Conservation (phyloP, 2,888 invertebrate genomes). For the Tenthredo livida region DNA sequence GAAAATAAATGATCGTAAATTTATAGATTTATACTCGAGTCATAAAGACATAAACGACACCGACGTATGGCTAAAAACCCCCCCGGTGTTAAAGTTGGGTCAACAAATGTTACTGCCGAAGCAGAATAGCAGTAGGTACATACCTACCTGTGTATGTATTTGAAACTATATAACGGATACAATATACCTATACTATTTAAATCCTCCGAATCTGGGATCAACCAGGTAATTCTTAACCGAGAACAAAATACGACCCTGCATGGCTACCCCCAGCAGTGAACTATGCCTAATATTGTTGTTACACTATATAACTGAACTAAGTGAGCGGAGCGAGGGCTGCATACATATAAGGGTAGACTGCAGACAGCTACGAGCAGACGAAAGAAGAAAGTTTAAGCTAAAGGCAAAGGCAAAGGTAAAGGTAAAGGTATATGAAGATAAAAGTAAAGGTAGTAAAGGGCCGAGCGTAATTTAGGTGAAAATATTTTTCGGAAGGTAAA, state of each 20-base stretch:
- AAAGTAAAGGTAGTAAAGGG: conserved; percentile 11
- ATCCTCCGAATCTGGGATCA: background rate
- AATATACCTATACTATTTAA: too few relatives aligned
- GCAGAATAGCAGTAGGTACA: conserved; percentile 57
- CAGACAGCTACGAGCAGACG: background rate
- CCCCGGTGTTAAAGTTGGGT: conserved; percentile 67
- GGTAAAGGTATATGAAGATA: background rate
- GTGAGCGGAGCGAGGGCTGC: background rate
- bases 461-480: conserved; percentile 40
- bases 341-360: background rate
- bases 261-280: background rate
- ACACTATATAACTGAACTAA: background rate
- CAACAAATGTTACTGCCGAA: conserved; percentile 56
- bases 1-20: background rate
- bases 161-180: conserved; percentile 20
- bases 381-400: background rate
- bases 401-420: background rate
- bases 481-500: conserved; percentile 42
- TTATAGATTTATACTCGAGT: background rate
- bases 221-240: background rate
- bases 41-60: background rate
- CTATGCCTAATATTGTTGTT: background rate
- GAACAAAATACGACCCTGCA: background rate
- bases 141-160: too few relatives aligned
- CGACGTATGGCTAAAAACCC: conserved; percentile 11